Percentiles rank a stretch among this genome's conserved stretches.
Evolutionary conservation across 2,888 invertebrate species (phyloP).

Genomic region (Metacarcinus magister): DNA sequence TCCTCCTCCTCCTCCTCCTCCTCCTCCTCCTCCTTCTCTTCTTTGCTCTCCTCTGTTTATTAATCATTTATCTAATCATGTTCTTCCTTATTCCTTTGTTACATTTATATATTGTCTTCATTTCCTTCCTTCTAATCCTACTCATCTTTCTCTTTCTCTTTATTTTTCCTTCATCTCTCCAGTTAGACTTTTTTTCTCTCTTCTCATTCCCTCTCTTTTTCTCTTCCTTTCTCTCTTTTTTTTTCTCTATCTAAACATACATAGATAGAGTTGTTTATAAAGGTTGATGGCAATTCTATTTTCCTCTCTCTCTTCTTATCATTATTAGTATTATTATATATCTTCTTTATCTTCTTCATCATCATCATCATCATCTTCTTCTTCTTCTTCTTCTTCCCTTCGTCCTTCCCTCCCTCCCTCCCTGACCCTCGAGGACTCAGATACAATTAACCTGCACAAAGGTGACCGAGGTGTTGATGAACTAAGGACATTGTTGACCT

Average conservation of each 20-base stretch:
- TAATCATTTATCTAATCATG: background rate
- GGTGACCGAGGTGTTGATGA: conserved; percentile 17
- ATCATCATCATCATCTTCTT: background rate
- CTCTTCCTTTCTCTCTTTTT: background rate
- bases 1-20: conserved; percentile 39
- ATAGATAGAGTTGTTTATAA: too few species aligned
- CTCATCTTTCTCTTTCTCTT: too few species aligned
- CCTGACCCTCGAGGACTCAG: background rate
- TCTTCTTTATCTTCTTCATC: background rate
- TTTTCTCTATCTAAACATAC: too few species aligned
- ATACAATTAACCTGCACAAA: background rate
- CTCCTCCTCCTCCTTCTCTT: background rate
- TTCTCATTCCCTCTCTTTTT: background rate
- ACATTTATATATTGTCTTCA: background rate
- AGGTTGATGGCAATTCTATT: too few species aligned
- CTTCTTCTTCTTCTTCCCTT: background rate
- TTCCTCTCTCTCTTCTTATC: background rate
- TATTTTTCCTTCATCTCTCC: too few species aligned
- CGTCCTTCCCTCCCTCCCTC: background rate
- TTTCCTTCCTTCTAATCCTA: background rate
- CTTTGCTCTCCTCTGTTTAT: background rate
- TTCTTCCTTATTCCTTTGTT: background rate
- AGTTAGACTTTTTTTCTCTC: background rate
- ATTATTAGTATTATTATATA: background rate
- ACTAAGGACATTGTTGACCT: background rate